Conservation (phyloP, 1,140 invertebrate species). For the Daktulosphaira vitifoliae region DNA sequence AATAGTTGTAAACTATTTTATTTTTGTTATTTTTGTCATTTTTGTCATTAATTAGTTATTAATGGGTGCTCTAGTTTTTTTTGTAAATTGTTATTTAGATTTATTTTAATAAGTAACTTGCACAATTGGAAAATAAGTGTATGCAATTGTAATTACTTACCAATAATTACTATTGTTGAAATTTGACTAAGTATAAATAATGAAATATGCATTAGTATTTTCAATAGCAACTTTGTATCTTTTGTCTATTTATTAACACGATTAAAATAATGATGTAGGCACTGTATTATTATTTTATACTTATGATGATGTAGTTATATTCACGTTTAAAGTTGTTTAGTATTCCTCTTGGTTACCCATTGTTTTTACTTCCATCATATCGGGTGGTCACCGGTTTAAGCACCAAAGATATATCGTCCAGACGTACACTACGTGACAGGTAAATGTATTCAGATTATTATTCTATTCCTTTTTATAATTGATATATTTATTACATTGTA, state of each 20-base stretch:
- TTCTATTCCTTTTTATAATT: conserved; percentile 27
- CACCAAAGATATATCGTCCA: conserved; percentile 26
- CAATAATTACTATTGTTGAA: no score
- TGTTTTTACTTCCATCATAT: conserved; percentile 27
- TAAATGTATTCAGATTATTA: conserved; percentile 21
- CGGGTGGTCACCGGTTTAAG: conserved; percentile 28
- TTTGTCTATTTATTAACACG: conserved; percentile 26
- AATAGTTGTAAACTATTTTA: no score
- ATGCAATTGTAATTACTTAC: no score
- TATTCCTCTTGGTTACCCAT: conserved; percentile 24
- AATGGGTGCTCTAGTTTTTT: no score
- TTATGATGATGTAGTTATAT: neutral
- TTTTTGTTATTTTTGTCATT: no score
- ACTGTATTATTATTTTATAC: no score
- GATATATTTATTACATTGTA: conserved; percentile 25
- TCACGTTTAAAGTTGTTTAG: conserved; percentile 13
- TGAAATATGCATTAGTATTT: no score
- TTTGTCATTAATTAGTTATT: no score
- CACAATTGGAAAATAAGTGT: no score
- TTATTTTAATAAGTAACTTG: no score
- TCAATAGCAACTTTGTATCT: conserved; percentile 8
- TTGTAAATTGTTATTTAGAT: no score
- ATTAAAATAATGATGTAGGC: neutral
- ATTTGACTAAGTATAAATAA: no score
- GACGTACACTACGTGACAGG: conserved; percentile 30